Base-by-base conservation (phyloP, 2,888 invertebrate genomes). In the Meliscaeva auricollis region DNA sequence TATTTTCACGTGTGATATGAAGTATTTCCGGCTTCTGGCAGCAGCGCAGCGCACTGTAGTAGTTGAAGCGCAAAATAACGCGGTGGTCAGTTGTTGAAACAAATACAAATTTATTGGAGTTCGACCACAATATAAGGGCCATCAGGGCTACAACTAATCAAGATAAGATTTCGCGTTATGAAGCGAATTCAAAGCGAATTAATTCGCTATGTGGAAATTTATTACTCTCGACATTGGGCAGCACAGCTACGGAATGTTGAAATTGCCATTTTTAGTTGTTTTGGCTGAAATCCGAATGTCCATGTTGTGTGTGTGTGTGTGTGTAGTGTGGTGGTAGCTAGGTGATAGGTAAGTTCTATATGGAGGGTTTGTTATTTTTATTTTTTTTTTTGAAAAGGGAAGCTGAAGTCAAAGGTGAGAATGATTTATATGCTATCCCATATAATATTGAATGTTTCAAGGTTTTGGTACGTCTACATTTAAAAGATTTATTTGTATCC, bases 101-200 rank as follows among this genome's bases (percentile, higher is more conserved):
- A 80, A 84, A 84, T 84, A 80, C 64, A 56, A 80, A 84, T 84
- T 84, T 84, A 84, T 84, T 84, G 75, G 69, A 58, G 79, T 79
- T 70, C 74, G 74, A 41, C 79, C 84, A 75, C 84, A 84, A 80
- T 79, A 80, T 79, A 66, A 69, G 52, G 74, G 70, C 69, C 84
- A 58, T 58, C 38, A 64, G 62, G 48, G 41, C 83, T 79, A 84
- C 70, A 72, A 84, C 84, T 84, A 84, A 84, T 84, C 84, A 84
- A 84, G 84, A 84, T 84, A 84, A 84, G 84, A 84, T 84, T 84
- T 84, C 74, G 74, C 79, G 74, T 79, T 80, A 84, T 84, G 64
- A 52, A 84, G 70, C 70, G 83, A 78, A 83, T 69, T 78, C 82
- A 83, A 83, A 78, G 68, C 82, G 73, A 84, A 84, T 84, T 84